A percentile compares a stretch with the other conserved stretches of the same genome.
These are phyloP conservation scores for Diadromus collaris DNA, from an alignment of 2,888 invertebrate genomes.

Conservation along the genomic window DNA sequence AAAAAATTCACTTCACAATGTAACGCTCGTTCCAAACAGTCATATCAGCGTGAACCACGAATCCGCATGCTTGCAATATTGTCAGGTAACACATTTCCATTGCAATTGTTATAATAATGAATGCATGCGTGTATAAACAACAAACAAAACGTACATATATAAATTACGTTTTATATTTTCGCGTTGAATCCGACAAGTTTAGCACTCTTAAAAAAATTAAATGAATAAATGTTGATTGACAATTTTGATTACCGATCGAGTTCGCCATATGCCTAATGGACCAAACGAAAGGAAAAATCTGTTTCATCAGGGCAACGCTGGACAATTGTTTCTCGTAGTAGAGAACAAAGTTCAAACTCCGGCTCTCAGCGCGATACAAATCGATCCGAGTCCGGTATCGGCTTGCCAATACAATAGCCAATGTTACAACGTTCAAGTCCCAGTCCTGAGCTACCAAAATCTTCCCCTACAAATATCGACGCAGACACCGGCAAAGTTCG, in stretches of 20 bases:
- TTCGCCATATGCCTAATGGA: not conserved
- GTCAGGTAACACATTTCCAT: constrained; percentile 45
- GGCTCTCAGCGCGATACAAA: constrained; percentile 56
- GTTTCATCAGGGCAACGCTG: constrained; percentile 61
- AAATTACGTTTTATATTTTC: no score
- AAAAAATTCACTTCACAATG: constrained; percentile 14
- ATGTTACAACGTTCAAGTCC: constrained; percentile 69
- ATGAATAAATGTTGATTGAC: no score
- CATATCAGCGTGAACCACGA: constrained; percentile 38
- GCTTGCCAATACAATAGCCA: constrained; percentile 62
- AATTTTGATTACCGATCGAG: not conserved
- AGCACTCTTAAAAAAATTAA: not conserved
- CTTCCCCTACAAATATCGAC: constrained; percentile 66
- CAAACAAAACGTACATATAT: not conserved
- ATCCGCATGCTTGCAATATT: constrained; percentile 50
- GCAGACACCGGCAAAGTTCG: constrained; percentile 46
- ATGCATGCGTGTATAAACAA: not conserved
- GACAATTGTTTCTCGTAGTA: constrained; percentile 64
- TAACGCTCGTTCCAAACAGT: constrained; percentile 19
- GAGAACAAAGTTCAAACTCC: constrained; percentile 64
- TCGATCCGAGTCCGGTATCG: constrained; percentile 55
- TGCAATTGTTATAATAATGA: not conserved
- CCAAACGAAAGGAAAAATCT: not conserved
- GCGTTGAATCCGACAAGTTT: not conserved
- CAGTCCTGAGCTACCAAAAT: constrained; percentile 68